A percentile compares a stretch with the other conserved stretches of the same genome.
phyloP scores from a whole-genome alignment of 1,140 invertebrate genomes.

The Drosophila eugracilis region DNA sequence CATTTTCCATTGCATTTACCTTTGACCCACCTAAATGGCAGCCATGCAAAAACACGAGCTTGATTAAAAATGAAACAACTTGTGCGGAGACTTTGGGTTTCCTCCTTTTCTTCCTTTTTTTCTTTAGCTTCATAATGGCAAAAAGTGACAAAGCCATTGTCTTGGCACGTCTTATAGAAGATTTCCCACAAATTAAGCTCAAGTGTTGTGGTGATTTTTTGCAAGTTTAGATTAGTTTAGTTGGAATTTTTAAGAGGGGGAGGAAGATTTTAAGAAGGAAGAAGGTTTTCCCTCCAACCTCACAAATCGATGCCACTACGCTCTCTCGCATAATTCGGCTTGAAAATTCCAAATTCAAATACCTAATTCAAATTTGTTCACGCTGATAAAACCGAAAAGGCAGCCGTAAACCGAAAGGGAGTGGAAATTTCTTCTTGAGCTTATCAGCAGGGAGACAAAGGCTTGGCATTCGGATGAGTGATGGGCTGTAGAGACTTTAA shows the following conservation, averaged over 20 bases:
- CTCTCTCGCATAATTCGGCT: slow-evolving; percentile 61
- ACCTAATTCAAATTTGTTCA: slow-evolving; percentile 52
- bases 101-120: neutral
- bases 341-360: slow-evolving; percentile 61
- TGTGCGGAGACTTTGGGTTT: slow-evolving; percentile 13
- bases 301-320: slow-evolving; percentile 50
- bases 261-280: too few relatives aligned
- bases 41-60: slow-evolving; percentile 69
- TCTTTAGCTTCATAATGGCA: slow-evolving; percentile 6
- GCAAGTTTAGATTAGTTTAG: neutral
- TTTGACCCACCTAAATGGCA: slow-evolving; percentile 72
- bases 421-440: slow-evolving; percentile 23
- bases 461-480: slow-evolving; percentile 67
- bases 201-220: slow-evolving; percentile 1
- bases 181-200: slow-evolving; percentile 65
- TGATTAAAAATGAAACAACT: slow-evolving; percentile 76
- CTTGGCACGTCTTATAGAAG: slow-evolving; percentile 50
- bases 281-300: too few relatives aligned
- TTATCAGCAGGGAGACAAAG: slow-evolving; percentile 66
- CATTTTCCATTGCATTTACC: slow-evolving; percentile 47
- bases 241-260: neutral
- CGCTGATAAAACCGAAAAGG: slow-evolving; percentile 46
- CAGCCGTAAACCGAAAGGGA: neutral
- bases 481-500: slow-evolving; percentile 49
- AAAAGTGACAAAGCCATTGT: slow-evolving; percentile 29